Conservation (phyloP, 2,113 vertebrate genomes). For the Suricata suricatta region DNA sequence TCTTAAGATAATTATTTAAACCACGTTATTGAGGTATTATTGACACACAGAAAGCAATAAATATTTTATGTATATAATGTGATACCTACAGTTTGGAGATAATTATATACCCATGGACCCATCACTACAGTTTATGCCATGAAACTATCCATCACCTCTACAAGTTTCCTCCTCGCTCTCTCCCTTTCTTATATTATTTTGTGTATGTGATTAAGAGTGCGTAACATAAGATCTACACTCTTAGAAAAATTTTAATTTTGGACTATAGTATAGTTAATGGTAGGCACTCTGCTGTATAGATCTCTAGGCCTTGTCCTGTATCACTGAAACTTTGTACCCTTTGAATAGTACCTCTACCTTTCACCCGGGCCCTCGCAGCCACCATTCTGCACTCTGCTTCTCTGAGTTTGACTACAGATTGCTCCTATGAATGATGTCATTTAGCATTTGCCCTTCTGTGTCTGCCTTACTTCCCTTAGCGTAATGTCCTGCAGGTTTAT, state of each 20-base stretch:
- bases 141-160: neutral
- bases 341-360: neutral
- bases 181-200: neutral
- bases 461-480: neutral
- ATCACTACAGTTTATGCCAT: neutral
- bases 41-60: neutral
- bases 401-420: neutral
- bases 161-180: neutral
- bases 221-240: neutral
- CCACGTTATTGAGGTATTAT: neutral
- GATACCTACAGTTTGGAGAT: neutral
- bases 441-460: neutral
- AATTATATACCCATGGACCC: neutral
- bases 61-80: neutral
- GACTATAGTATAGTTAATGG: neutral
- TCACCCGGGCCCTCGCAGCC: neutral
- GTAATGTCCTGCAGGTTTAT: neutral
- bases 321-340: neutral
- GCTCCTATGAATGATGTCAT: neutral
- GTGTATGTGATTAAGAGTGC: neutral
- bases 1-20: neutral
- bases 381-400: neutral
- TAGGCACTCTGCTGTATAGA: neutral
- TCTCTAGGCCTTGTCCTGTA: neutral
- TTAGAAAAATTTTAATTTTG: neutral